Conservation (phyloP, 2,113 vertebrate genomes). For the Ranitomeya imitator region DNA sequence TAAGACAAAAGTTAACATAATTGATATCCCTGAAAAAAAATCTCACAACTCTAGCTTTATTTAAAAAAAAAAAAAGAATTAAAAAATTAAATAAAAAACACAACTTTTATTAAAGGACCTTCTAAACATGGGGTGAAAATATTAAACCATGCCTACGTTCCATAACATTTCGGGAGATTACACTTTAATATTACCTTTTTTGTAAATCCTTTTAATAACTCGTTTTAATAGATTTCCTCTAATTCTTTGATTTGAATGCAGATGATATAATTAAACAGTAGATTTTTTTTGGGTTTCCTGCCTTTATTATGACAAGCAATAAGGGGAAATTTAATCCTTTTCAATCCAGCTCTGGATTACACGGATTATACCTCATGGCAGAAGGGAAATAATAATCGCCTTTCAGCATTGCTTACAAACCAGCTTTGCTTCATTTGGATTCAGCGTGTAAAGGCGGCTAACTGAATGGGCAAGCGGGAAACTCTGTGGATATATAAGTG, state of each 20-base stretch:
- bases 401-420: background rate
- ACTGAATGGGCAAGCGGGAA: background rate
- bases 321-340: slow-evolving; percentile 25
- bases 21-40: too few relatives aligned
- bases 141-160: background rate
- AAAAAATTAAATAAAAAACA: background rate
- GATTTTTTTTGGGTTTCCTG: background rate
- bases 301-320: slow-evolving; percentile 34
- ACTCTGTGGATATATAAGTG: background rate
- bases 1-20: too few relatives aligned
- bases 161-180: background rate
- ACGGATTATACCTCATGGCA: slow-evolving; percentile 16
- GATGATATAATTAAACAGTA: slow-evolving; percentile 9
- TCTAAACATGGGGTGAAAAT: background rate
- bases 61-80: background rate
- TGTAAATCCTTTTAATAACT: slow-evolving; percentile 4
- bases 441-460: background rate
- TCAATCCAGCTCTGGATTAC: slow-evolving; percentile 21
- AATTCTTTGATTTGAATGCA: slow-evolving; percentile 25
- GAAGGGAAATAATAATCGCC: slow-evolving; percentile 3
- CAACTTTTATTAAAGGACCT: background rate
- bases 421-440: background rate
- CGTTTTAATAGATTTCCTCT: slow-evolving; percentile 32
- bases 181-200: slow-evolving; percentile 16
- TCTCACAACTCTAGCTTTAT: background rate